phyloP scores from a whole-genome alignment of 2,888 invertebrate species.

The Apoda limacodes region DNA sequence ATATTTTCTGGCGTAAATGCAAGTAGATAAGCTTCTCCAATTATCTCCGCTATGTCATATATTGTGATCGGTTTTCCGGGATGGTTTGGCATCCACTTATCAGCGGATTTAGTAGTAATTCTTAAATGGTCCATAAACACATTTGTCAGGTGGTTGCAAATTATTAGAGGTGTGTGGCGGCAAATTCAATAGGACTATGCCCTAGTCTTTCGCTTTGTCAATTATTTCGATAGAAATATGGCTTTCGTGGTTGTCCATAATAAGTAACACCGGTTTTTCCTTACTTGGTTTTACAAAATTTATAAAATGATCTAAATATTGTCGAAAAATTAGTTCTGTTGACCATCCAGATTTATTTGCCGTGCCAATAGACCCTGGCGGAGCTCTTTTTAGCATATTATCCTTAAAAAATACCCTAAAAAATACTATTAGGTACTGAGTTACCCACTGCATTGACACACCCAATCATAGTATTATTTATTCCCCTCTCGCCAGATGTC shows the following conservation, averaged over 20 bases:
- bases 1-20: conserved; percentile 15
- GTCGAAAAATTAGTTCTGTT: too few relatives aligned
- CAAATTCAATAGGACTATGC: conserved; percentile 19
- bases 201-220: too few relatives aligned
- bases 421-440: conserved; percentile 12
- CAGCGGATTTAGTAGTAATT: conserved; percentile 15
- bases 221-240: conserved; percentile 26
- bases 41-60: conserved; percentile 16
- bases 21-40: conserved; percentile 17
- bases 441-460: conserved; percentile 13
- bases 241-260: conserved; percentile 25
- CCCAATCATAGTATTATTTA: conserved; percentile 11
- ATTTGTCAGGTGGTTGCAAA: conserved; percentile 15
- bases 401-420: conserved; percentile 17
- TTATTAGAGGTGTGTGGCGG: conserved; percentile 18
- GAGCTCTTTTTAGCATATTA: conserved; percentile 20
- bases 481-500: conserved; percentile 13
- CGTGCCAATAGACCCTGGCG: conserved; percentile 18
- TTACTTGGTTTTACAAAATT: conserved; percentile 22
- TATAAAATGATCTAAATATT: conserved; percentile 26
- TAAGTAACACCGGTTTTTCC: conserved; percentile 18
- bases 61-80: conserved; percentile 20
- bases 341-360: conserved; percentile 26
- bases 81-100: conserved; percentile 20
- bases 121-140: conserved; percentile 21